These are phyloP conservation scores for Piezodorus guildinii DNA, from an alignment of 1,140 invertebrate genomes.

Conservation along the genomic window DNA sequence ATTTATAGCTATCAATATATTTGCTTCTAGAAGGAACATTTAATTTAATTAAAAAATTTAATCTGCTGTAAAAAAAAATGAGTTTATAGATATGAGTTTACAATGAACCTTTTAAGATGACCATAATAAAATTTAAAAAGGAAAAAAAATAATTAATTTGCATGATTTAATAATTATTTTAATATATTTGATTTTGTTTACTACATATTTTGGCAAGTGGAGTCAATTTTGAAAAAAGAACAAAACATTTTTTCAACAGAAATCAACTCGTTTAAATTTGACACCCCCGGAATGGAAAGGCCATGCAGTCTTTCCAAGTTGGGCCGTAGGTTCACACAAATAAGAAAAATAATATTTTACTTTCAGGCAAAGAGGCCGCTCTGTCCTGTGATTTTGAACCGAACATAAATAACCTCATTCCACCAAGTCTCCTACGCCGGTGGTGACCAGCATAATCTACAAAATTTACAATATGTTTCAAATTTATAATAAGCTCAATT, in stretches of 20 bases:
- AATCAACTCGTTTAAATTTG: neutral
- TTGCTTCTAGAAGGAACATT: too few relatives aligned
- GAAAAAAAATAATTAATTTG: too few relatives aligned
- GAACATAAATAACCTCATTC: constrained; percentile 60
- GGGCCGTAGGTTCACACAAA: constrained; percentile 32
- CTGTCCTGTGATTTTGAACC: constrained; percentile 54
- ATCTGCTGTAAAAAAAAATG: too few relatives aligned
- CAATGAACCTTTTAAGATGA: too few relatives aligned
- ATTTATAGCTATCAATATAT: too few relatives aligned
- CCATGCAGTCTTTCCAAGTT: constrained; percentile 12
- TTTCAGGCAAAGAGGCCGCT: constrained; percentile 68
- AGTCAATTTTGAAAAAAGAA: too few relatives aligned
- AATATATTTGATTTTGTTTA: neutral
- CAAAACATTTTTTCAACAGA: neutral
- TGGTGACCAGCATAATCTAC: constrained; percentile 23
- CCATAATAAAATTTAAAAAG: too few relatives aligned
- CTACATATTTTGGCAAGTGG: too few relatives aligned
- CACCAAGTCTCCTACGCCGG: constrained; percentile 44
- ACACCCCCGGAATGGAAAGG: constrained; percentile 7
- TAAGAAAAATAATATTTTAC: constrained; percentile 43
- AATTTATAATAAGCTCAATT: neutral
- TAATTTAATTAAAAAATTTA: too few relatives aligned
- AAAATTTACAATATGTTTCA: constrained; percentile 10
- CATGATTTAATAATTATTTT: too few relatives aligned
- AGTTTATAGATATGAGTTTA: too few relatives aligned